phyloP scores from a whole-genome alignment of 1,140 invertebrate genomes.

The Zaprionus gabonicus region DNA sequence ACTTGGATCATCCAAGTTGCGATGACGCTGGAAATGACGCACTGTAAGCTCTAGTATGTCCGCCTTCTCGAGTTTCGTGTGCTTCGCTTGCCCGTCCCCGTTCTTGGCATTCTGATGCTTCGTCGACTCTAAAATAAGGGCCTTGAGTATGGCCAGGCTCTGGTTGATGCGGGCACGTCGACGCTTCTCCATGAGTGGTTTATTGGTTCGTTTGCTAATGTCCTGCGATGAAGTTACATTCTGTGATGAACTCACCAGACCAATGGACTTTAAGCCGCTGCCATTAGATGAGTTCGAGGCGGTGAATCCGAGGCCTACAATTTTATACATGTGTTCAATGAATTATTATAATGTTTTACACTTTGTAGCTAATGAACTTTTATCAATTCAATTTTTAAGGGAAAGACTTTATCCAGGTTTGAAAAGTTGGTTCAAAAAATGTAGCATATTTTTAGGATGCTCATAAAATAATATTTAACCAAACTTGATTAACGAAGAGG shows the following conservation, averaged over 20 bases:
- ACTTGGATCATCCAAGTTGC: constrained; percentile 88
- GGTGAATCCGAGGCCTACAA: constrained; percentile 74
- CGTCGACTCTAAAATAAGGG: constrained; percentile 89
- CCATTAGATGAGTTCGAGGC: constrained; percentile 75
- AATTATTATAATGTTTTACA: background rate
- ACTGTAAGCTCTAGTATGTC: constrained; percentile 97
- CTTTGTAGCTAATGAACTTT: background rate
- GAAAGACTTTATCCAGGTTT: too few relatives aligned
- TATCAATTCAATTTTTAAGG: too few relatives aligned
- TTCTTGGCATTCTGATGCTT: constrained; percentile 85
- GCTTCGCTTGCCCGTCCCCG: constrained; percentile 88
- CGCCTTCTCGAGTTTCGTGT: constrained; percentile 95
- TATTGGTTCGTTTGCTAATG: constrained; percentile 88
- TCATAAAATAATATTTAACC: background rate
- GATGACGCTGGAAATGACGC: constrained; percentile 91
- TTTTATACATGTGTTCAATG: background rate
- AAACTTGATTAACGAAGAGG: background rate
- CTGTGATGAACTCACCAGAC: constrained; percentile 80
- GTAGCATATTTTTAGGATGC: background rate
- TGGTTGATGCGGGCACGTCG: constrained; percentile 95
- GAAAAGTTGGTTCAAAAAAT: too few relatives aligned
- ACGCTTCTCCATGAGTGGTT: constrained; percentile 96
- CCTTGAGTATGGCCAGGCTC: constrained; percentile 93
- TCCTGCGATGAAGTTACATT: constrained; percentile 83
- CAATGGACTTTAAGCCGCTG: constrained; percentile 77